Conservation (phyloP, 2,797 vertebrate genomes). For the Mus minutoides region DNA sequence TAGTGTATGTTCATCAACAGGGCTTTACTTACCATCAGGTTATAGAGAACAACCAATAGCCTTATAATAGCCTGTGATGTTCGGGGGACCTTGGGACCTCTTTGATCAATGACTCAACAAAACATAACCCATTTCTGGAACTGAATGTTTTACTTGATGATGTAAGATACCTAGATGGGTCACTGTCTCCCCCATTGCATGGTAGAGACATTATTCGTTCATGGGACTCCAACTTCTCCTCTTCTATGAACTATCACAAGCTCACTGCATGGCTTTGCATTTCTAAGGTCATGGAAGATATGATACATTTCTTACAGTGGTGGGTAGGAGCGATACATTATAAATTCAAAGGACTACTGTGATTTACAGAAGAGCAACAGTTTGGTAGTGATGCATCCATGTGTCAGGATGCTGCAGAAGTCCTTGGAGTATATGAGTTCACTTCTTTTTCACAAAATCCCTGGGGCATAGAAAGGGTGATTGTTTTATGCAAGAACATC, state of each 20-base stretch:
- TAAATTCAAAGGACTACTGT: neutral
- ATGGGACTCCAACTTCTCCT: neutral
- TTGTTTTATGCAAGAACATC: neutral
- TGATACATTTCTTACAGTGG: neutral
- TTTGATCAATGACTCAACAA: neutral
- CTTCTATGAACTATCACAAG: neutral
- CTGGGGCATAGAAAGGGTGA: neutral
- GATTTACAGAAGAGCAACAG: neutral
- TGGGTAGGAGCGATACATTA: too few species aligned
- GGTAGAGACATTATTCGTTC: neutral
- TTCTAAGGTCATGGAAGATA: neutral
- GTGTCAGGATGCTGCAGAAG: too few species aligned
- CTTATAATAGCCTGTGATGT: neutral
- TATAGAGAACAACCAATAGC: neutral
- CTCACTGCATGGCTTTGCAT: neutral
- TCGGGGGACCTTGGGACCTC: neutral
- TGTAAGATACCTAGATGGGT: neutral
- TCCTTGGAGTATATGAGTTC: fast-evolving
- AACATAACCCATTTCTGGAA: too few species aligned
- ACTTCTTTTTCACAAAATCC: too few species aligned
- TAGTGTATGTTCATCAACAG: neutral
- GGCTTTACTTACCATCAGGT: too few species aligned
- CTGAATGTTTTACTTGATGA: neutral
- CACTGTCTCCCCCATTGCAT: too few species aligned
- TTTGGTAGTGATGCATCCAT: too few species aligned